phyloP scores from a whole-genome alignment of 2,113 vertebrate genomes.

The Phylloscopus trochilus region DNA sequence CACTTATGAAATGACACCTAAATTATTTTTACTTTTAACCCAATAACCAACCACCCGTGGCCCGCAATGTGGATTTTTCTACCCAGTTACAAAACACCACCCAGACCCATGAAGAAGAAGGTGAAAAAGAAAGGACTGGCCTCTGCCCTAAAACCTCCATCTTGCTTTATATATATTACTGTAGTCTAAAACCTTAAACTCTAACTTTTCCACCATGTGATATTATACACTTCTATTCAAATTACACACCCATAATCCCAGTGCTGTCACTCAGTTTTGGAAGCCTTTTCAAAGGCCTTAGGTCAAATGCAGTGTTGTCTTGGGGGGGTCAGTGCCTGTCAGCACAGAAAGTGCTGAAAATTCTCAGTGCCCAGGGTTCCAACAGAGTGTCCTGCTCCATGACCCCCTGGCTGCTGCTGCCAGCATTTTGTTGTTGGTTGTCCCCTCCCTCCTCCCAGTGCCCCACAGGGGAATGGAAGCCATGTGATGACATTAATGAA shows the following conservation, averaged over 20 bases:
- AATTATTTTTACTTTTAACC: neutral
- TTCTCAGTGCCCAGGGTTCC: neutral
- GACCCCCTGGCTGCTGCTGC: accelerated
- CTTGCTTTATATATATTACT: neutral
- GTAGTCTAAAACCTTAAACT: neutral
- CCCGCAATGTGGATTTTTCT: neutral
- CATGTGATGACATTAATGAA: neutral
- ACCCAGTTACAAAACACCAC: neutral
- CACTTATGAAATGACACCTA: neutral
- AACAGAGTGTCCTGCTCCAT: accelerated
- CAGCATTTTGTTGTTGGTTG: accelerated
- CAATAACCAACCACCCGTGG: neutral
- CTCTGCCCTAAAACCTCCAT: neutral
- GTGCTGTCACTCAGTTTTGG: neutral
- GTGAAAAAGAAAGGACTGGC: neutral
- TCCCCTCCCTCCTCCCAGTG: neutral
- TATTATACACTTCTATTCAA: neutral
- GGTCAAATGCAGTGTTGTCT: neutral
- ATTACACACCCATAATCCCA: neutral
- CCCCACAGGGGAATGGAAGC: neutral
- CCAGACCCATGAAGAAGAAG: neutral
- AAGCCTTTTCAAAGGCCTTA: neutral
- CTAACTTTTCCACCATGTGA: neutral
- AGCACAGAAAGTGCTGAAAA: neutral
- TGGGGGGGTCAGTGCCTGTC: neutral